Evolutionary conservation across 1,140 invertebrate genomes (phyloP), one percentile per base, ranked within the genome.

Genomic region (Cheumatopsyche charites): DNA sequence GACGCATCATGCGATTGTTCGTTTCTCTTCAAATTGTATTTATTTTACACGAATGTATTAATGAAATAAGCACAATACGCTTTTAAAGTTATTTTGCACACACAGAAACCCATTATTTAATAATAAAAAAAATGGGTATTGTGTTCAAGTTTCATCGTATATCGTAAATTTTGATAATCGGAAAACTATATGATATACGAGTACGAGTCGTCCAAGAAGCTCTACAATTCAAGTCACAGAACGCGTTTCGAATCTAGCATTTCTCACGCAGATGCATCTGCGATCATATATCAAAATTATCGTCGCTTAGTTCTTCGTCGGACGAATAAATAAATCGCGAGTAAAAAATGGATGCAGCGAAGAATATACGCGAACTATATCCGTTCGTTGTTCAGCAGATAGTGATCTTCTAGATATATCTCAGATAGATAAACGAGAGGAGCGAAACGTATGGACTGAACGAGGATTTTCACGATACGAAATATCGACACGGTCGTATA

Each of bases 351-450:
- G 2, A 68, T 55, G 66, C 47, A 45, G 55, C 15, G 71, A 75
- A 71, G 74, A n/a, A n/a, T n/a, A n/a, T n/a, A n/a, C 73, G 74
- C 71, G 71, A 75, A 73, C 71, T 71, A 72, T 71, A 75, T 75
- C 69, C 67, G 29, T 36, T 36, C 29, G n/a, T n/a, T n/a, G n/a
- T 36, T 36, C 29, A 36, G 62, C 25, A 25, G 19, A 63, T 63
- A n/a, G 29, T 9, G 29, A 36, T 36, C 29, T 36, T 13, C 13
- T 49, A 49, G 29, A 36, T 36, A 36, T 36, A 3, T 36, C 9
- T 36, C 29, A 36, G 29, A 36, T 36, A 36, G 29, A 36, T 36
- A 36, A 58, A 23, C 21, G 43, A 15, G 11, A 47, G 3, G 13
- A 47, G 43, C 12, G 11, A 47, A 3, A 47, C 11, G 43, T 47